phyloP scores from a whole-genome alignment of 2,888 invertebrate species.

The Synanthedon tipuliformis region DNA sequence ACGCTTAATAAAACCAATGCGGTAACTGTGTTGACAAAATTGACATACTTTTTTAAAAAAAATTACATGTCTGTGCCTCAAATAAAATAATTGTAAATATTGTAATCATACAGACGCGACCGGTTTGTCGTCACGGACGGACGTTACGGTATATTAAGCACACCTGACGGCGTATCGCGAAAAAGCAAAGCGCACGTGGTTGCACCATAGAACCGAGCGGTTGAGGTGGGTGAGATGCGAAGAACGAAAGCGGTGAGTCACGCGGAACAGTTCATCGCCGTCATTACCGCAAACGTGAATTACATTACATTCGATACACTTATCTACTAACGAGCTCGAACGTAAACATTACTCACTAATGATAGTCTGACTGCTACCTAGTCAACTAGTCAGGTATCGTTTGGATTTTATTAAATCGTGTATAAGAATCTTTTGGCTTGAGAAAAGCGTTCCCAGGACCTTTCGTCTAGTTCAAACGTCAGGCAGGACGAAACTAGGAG shows the following conservation, averaged over 20 bases:
- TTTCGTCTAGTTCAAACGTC: constrained; percentile 16
- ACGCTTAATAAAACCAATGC: no score
- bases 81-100: no score
- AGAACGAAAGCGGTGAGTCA: constrained; percentile 57
- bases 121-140: no score
- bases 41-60: no score
- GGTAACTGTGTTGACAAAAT: no score
- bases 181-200: constrained; percentile 16
- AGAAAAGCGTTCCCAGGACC: constrained; percentile 15
- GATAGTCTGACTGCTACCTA: neutral
- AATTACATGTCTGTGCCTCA: no score
- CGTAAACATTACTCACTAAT: constrained; percentile 7
- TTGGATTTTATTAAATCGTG: no score
- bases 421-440: constrained; percentile 6
- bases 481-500: no score
- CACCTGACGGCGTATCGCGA: constrained; percentile 4
- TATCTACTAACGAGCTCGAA: constrained; percentile 12
- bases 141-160: constrained; percentile 1
- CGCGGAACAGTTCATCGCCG: constrained; percentile 25
- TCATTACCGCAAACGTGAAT: constrained; percentile 18
- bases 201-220: constrained; percentile 7
- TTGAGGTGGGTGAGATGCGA: constrained; percentile 32
- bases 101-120: no score
- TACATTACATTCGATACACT: constrained; percentile 10
- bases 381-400: no score